Evolutionary conservation across 1,140 invertebrate species (phyloP), one percentile per base, ranked within the genome.

Genomic region (Heliconius eleuchia): DNA sequence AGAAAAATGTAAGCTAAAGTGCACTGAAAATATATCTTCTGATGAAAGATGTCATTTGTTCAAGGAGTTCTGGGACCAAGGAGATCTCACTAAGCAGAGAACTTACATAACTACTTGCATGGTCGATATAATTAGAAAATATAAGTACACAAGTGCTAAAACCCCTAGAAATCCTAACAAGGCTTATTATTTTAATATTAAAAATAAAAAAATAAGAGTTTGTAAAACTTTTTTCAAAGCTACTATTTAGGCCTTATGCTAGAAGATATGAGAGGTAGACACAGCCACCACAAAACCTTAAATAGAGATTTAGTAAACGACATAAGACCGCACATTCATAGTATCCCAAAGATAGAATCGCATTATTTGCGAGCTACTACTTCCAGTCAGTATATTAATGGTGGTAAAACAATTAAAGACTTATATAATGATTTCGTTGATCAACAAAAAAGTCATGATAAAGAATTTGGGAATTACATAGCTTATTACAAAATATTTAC

Each of bases 101-200:
- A 39, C 66, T 73, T 82, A 76, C 30, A 76, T 79, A 66, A 11
- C 18, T 27, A 71, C 70, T 13, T 73, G 77, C 16, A 79, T 79
- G 52, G 39, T 39, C 8, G 74, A 79, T 55, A n/a, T 82, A n/a
- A 34, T 23, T 3, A 71, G 74, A 4, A 82, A 82, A 82, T 79
- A 79, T 73, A 77, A 79, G 30, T 82, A 77, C 70, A 82, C 74
- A 23, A 79, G 71, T 79, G 66, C 77, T 7, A n/a, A 79, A 50
- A 76, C 79, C 23, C 74, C 77, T 30, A 76, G 70, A 70, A 73
- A 71, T 46, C 70, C 55, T 8, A 79, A 82, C 52, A 82, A 82
- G 39, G 74, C 80, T 23, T 82, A 73, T 60, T 57, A 82, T 76
- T 79, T 82, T 79, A 79, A 34, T 39, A 27, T 82, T 37, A 34